phyloP scores from a whole-genome alignment of 2,113 vertebrate genomes.

The Pedionomus torquatus region DNA sequence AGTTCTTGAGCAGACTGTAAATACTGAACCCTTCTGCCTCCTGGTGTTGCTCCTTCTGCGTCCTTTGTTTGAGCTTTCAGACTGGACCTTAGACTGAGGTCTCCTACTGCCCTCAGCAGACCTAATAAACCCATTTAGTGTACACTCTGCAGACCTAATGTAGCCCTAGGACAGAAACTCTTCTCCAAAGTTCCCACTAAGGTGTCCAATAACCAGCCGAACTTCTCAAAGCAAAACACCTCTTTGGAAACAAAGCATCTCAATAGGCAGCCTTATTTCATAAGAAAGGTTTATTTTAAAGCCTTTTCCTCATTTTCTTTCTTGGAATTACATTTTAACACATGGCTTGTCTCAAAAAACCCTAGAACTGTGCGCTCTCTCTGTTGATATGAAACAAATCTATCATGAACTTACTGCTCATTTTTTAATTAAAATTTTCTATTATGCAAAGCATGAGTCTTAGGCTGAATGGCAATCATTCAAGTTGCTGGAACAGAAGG shows the following conservation, averaged over 20 bases:
- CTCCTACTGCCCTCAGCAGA: background rate
- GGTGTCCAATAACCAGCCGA: background rate
- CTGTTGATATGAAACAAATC: background rate
- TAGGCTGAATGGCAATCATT: background rate
- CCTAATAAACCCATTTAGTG: background rate
- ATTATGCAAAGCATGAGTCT: background rate
- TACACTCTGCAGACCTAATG: background rate
- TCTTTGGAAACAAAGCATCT: background rate
- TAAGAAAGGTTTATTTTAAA: background rate
- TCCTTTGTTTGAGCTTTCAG: background rate
- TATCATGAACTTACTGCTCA: background rate
- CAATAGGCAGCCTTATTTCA: background rate
- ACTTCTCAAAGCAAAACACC: background rate
- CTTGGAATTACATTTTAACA: background rate
- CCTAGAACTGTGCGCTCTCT: rapidly evolving
- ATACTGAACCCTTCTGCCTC: background rate
- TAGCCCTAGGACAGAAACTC: background rate
- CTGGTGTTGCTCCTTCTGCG: background rate
- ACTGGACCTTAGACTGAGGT: background rate
- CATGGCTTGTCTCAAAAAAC: background rate
- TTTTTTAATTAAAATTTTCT: conserved; percentile 51
- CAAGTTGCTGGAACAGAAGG: background rate
- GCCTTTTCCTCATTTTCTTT: background rate
- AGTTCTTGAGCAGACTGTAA: background rate
- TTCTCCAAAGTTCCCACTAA: background rate